Percentiles rank a stretch among this genome's conserved stretches.
These are phyloP conservation scores for Meloe dianella DNA, from an alignment of 2,888 invertebrate genomes.

Conservation along the genomic window DNA sequence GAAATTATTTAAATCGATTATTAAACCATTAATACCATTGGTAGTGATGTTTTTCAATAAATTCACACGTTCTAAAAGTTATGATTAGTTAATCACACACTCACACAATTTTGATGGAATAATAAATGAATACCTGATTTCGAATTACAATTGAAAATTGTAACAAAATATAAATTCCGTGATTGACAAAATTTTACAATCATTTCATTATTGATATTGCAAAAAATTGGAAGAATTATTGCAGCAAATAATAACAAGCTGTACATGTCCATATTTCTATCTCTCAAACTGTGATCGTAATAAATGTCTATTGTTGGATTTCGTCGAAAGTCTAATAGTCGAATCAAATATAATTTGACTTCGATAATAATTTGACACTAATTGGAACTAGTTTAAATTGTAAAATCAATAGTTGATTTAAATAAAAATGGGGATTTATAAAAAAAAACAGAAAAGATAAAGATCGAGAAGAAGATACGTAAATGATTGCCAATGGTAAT, in stretches of 20 bases:
- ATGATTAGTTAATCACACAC: background rate
- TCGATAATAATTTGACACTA: background rate
- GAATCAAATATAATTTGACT: background rate
- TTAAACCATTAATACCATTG: constrained; percentile 15
- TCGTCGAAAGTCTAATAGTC: background rate
- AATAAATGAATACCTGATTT: constrained; percentile 3
- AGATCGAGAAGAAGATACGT: too few species aligned
- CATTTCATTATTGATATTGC: background rate
- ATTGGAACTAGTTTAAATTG: background rate
- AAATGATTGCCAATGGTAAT: background rate
- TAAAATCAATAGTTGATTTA: background rate
- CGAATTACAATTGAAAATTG: constrained; percentile 12
- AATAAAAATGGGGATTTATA: background rate
- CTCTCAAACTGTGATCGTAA: too few species aligned
- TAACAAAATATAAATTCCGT: background rate
- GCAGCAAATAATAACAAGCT: background rate
- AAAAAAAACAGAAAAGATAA: background rate
- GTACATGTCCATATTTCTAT: background rate
- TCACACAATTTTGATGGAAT: background rate
- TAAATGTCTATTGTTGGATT: too few species aligned
- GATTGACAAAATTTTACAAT: constrained; percentile 13
- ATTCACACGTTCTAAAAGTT: constrained; percentile 13
- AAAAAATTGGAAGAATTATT: background rate
- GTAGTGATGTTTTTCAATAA: constrained; percentile 13
- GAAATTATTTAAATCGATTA: constrained; percentile 7